A percentile compares a stretch with the other conserved stretches of the same genome.
Evolutionary conservation across 2,888 invertebrate species (phyloP).

Genomic region (Caenorhabditis auriculariae): DNA sequence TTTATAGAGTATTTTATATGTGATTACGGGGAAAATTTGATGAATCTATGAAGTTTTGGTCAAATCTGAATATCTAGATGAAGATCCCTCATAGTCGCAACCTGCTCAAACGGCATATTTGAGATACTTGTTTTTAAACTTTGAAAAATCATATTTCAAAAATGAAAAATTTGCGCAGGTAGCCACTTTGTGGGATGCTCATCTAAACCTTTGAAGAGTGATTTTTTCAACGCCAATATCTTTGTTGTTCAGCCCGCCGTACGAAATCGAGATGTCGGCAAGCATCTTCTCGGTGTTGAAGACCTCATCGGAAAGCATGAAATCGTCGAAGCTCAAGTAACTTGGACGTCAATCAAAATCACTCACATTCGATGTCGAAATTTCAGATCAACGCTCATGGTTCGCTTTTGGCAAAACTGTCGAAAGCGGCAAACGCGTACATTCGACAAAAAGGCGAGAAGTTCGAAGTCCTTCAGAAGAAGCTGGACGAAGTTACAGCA

Average conservation of each 20-base stretch:
- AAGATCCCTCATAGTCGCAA: too few species aligned
- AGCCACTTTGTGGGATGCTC: background rate
- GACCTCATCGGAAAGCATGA: slow-evolving; percentile 91
- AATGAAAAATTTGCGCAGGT: too few species aligned
- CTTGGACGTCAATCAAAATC: background rate
- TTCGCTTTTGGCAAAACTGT: slow-evolving; percentile 50
- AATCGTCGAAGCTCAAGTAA: slow-evolving; percentile 77
- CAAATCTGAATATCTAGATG: too few species aligned
- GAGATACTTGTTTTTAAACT: background rate
- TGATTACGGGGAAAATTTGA: too few species aligned
- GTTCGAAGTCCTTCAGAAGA: slow-evolving; percentile 73
- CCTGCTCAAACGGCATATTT: background rate
- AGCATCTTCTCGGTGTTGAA: slow-evolving; percentile 90
- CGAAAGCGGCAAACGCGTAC: slow-evolving; percentile 44
- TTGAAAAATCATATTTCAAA: too few species aligned
- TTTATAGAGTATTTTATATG: too few species aligned
- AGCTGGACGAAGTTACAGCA: slow-evolving; percentile 76
- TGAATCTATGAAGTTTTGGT: too few species aligned
- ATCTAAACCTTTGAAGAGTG: background rate
- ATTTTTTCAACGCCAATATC: background rate
- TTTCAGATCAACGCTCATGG: slow-evolving; percentile 52
- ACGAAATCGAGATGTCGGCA: slow-evolving; percentile 76
- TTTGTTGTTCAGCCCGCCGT: slow-evolving; percentile 27
- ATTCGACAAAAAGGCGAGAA: slow-evolving; percentile 66
- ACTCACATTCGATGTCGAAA: background rate